Conservation (phyloP, 2,797 vertebrate species). For the Labroides dimidiatus region DNA sequence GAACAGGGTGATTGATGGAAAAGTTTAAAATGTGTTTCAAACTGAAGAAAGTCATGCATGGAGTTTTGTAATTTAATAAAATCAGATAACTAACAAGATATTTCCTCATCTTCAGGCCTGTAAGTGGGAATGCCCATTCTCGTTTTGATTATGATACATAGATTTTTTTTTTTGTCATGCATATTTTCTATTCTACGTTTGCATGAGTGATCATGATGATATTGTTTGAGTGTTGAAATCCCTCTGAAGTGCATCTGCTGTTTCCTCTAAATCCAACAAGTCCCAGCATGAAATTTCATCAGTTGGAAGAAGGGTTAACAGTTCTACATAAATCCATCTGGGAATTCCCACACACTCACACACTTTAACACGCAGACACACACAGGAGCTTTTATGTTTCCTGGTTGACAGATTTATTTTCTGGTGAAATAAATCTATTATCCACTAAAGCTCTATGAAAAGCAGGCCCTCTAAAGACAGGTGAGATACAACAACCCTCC, state of each 20-base stretch:
- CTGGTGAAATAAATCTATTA: neutral
- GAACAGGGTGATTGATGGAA: neutral
- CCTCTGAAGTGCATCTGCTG: neutral
- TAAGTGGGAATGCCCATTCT: too few species aligned
- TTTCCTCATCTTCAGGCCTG: too few species aligned
- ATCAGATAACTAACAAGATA: too few species aligned
- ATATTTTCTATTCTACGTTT: too few species aligned
- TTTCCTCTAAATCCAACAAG: slow-evolving; percentile 10
- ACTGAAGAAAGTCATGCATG: too few species aligned
- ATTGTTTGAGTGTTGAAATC: neutral
- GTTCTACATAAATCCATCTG: neutral
- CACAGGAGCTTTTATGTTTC: neutral
- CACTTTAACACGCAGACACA: neutral
- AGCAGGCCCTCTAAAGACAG: neutral
- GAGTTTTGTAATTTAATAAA: too few species aligned
- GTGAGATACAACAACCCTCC: neutral
- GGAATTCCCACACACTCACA: slow-evolving; percentile 6
- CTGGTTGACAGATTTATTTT: neutral
- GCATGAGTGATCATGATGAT: neutral
- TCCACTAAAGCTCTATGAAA: neutral
- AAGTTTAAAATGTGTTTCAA: neutral
- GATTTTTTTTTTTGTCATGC: too few species aligned
- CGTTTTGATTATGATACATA: too few species aligned
- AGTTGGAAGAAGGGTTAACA: neutral
- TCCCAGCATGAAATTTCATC: slow-evolving; percentile 9